Conservation (phyloP, 1,140 invertebrate species). For the Bradynema listronoti region DNA sequence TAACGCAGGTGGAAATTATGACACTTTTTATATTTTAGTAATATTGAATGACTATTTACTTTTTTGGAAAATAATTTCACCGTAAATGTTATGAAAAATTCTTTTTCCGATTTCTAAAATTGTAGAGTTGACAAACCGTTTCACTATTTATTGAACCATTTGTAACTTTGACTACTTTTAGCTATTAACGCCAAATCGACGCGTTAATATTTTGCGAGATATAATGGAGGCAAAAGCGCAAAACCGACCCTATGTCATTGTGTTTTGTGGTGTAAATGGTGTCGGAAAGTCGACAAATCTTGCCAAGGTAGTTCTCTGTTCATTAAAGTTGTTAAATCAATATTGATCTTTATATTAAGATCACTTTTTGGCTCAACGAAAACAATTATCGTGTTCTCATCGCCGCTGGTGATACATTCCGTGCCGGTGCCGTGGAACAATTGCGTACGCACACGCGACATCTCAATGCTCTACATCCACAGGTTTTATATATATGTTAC, state of each 20-base stretch:
- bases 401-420: constrained; percentile 97
- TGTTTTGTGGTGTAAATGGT: constrained; percentile 98
- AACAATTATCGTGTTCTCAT: constrained; percentile 92
- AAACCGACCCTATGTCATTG: constrained; percentile 82
- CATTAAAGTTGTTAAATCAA: neutral
- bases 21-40: neutral
- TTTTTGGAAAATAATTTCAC: neutral
- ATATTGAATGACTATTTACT: neutral
- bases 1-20: constrained; percentile 41
- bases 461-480: constrained; percentile 84
- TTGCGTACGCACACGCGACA: constrained; percentile 86
- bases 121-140: neutral
- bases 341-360: constrained; percentile 60
- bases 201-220: constrained; percentile 92
- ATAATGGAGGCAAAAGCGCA: constrained; percentile 77
- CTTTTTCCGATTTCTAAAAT: neutral
- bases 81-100: neutral
- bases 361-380: constrained; percentile 98
- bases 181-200: constrained; percentile 83
- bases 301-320: constrained; percentile 67
- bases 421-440: constrained; percentile 97
- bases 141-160: too few species aligned
- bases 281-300: constrained; percentile 99
- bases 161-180: too few species aligned
- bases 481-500: too few species aligned